Percentiles rank a stretch among this genome's conserved stretches.
These are phyloP conservation scores for Battus philenor DNA, from an alignment of 1,140 invertebrate genomes.

Conservation along the genomic window DNA sequence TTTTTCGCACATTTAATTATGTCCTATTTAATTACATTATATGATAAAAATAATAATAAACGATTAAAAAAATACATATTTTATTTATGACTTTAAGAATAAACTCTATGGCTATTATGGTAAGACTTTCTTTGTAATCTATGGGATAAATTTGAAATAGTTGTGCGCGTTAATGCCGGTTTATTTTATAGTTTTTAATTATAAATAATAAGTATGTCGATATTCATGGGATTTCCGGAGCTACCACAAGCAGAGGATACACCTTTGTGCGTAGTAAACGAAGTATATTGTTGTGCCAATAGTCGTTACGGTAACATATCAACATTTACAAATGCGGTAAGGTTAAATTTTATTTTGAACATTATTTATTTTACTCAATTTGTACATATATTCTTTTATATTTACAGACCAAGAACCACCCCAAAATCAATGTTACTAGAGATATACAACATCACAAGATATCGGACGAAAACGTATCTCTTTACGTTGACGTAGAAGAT, in stretches of 20 bases:
- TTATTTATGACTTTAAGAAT: background rate
- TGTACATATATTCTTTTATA: slow-evolving; percentile 8
- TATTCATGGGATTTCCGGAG: slow-evolving; percentile 62
- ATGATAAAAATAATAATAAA: too few relatives aligned
- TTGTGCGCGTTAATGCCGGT: slow-evolving; percentile 8
- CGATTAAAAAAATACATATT: too few relatives aligned
- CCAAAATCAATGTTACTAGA: slow-evolving; percentile 59
- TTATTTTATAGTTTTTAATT: slow-evolving; percentile 1
- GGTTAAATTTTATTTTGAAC: too few relatives aligned
- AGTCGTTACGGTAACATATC: slow-evolving; percentile 57
- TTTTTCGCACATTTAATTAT: too few relatives aligned
- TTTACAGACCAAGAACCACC: slow-evolving; percentile 59
- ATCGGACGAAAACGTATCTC: slow-evolving; percentile 65
- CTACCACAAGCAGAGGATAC: slow-evolving; percentile 54
- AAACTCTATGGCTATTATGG: too few relatives aligned
- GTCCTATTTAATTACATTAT: too few relatives aligned
- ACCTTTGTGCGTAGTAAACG: slow-evolving; percentile 64
- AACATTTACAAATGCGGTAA: slow-evolving; percentile 69
- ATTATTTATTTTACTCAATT: background rate
- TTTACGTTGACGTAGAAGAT: slow-evolving; percentile 72
- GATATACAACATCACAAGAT: slow-evolving; percentile 60
- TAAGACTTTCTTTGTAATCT: too few relatives aligned
- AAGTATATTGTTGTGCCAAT: slow-evolving; percentile 63
- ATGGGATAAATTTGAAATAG: background rate
- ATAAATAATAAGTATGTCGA: slow-evolving; percentile 42